Evolutionary conservation across 2,797 vertebrate genomes (phyloP).

Genomic region (Orestias chungarensis): DNA sequence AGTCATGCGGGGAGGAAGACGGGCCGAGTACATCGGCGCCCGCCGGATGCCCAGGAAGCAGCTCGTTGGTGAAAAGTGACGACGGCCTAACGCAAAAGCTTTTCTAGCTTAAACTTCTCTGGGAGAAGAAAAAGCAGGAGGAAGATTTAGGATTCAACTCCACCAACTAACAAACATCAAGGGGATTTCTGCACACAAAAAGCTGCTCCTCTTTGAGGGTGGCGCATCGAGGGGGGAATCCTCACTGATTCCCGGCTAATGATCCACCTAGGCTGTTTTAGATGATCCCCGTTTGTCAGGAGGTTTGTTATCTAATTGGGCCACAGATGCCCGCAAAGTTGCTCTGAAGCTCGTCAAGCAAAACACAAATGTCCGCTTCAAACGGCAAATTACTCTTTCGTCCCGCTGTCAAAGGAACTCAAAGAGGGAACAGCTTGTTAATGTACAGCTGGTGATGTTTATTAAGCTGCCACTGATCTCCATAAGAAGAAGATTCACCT

Average conservation of each 20-base stretch:
- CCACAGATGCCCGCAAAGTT: slow-evolving; percentile 43
- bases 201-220: slow-evolving; percentile 47
- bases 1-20: slow-evolving; percentile 81
- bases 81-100: slow-evolving; percentile 71
- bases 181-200: slow-evolving; percentile 60
- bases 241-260: slow-evolving; percentile 44
- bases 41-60: slow-evolving; percentile 10
- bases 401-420: slow-evolving; percentile 12
- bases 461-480: slow-evolving; percentile 8
- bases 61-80: slow-evolving; percentile 82
- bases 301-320: slow-evolving; percentile 64
- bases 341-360: slow-evolving; percentile 43
- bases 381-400: slow-evolving; percentile 9
- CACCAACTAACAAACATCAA: slow-evolving; percentile 67
- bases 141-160: slow-evolving; percentile 47
- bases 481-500: slow-evolving; percentile 1
- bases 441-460: slow-evolving; percentile 4
- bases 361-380: slow-evolving; percentile 38
- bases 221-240: slow-evolving; percentile 29
- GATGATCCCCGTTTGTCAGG: slow-evolving; percentile 28
- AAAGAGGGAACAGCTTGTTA: slow-evolving; percentile 30
- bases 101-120: slow-evolving; percentile 42
- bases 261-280: slow-evolving; percentile 47
- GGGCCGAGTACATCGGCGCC: slow-evolving; percentile 61
- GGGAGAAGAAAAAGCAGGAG: slow-evolving; percentile 37